phyloP scores from a whole-genome alignment of 2,888 invertebrate genomes.

The Blera fallax region DNA sequence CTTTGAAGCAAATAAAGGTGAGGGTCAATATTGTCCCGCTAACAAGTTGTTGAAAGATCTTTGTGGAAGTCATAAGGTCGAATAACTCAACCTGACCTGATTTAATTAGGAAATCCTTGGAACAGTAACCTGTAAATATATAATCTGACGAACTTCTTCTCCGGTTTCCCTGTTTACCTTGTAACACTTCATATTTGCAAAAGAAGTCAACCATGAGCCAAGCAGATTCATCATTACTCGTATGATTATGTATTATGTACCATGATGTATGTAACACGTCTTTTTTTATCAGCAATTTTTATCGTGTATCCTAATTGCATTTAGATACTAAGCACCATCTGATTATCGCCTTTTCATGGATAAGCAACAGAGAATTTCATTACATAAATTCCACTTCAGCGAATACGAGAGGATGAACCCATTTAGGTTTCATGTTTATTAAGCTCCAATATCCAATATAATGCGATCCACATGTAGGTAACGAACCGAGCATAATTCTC shows the following conservation, averaged over 20 bases:
- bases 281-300: background rate
- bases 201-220: background rate
- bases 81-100: too few relatives aligned
- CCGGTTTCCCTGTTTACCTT: too few relatives aligned
- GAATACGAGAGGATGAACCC: slow-evolving; percentile 1
- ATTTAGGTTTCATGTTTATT: slow-evolving; percentile 35
- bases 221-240: background rate
- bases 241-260: too few relatives aligned
- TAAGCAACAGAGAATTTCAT: slow-evolving; percentile 6
- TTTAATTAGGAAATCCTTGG: too few relatives aligned
- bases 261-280: background rate
- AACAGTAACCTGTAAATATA: too few relatives aligned
- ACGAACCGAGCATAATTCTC: slow-evolving; percentile 37
- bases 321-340: slow-evolving; percentile 3
- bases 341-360: slow-evolving; percentile 18
- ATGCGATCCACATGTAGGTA: slow-evolving; percentile 35
- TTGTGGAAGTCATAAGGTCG: too few relatives aligned
- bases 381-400: slow-evolving; percentile 24
- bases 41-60: too few relatives aligned
- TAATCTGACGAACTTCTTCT: too few relatives aligned
- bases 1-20: too few relatives aligned
- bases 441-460: slow-evolving; percentile 41
- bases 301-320: slow-evolving; percentile 2
- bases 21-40: too few relatives aligned
- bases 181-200: too few relatives aligned